A percentile compares a stretch with the other conserved stretches of the same genome.
These are phyloP conservation scores for Macropodus opercularis DNA, from an alignment of 2,797 vertebrate species.

Conservation along the genomic window DNA sequence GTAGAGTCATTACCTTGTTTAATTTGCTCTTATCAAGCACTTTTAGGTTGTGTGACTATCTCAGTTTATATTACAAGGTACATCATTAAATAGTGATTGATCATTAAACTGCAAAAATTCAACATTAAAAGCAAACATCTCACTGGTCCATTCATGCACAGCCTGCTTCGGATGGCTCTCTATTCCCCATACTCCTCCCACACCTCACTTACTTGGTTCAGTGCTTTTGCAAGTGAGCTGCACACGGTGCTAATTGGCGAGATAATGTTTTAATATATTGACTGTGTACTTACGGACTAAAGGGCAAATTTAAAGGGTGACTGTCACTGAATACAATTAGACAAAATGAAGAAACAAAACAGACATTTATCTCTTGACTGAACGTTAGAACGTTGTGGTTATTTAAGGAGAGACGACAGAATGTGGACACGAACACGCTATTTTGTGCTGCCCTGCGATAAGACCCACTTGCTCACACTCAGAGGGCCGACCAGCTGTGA, in stretches of 20 bases:
- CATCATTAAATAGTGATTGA: constrained; percentile 33
- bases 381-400: constrained; percentile 53
- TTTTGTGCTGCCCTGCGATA: constrained; percentile 47
- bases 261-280: constrained; percentile 57
- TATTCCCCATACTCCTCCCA: constrained; percentile 35
- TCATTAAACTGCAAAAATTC: constrained; percentile 26
- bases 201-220: constrained; percentile 55
- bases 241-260: constrained; percentile 44
- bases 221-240: constrained; percentile 42
- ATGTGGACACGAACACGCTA: constrained; percentile 26
- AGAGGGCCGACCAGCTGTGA: constrained; percentile 57
- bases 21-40: background rate
- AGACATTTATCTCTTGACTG: constrained; percentile 53
- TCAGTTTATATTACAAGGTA: constrained; percentile 16
- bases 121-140: constrained; percentile 39
- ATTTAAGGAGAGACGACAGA: constrained; percentile 27
- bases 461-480: constrained; percentile 66
- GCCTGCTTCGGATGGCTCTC: constrained; percentile 25
- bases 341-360: constrained; percentile 27
- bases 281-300: constrained; percentile 28
- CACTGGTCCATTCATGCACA: constrained; percentile 26
- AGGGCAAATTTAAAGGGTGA: constrained; percentile 28
- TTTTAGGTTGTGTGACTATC: background rate
- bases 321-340: constrained; percentile 25
- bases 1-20: background rate